These are phyloP conservation scores for Aphelinus certus DNA, from an alignment of 1,140 invertebrate species.

Conservation along the genomic window DNA sequence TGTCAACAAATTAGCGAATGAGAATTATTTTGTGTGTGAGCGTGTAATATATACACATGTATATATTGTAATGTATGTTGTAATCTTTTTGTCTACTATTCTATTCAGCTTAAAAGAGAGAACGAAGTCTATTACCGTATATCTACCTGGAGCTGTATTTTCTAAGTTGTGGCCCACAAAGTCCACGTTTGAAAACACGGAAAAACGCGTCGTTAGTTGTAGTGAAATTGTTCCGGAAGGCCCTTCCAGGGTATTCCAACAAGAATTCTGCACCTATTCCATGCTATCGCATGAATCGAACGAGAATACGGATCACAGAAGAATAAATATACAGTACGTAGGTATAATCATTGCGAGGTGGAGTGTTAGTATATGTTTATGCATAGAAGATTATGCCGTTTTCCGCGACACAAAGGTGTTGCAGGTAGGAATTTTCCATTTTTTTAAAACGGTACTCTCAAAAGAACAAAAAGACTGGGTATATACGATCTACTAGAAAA, in stretches of 20 bases:
- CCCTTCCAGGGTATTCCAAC: not conserved
- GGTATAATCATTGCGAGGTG: no score
- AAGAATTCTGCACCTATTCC: slow-evolving; percentile 31
- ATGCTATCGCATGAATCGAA: not conserved
- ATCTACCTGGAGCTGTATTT: slow-evolving; percentile 24
- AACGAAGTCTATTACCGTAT: not conserved
- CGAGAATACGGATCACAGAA: no score
- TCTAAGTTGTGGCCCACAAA: slow-evolving; percentile 12
- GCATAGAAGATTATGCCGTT: no score
- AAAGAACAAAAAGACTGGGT: not conserved
- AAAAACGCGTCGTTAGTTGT: slow-evolving; percentile 29
- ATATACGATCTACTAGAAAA: no score
- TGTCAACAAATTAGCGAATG: slow-evolving; percentile 2
- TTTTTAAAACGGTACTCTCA: not conserved
- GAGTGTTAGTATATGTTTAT: no score
- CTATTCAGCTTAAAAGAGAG: not conserved
- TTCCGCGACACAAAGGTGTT: no score
- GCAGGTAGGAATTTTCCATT: not conserved
- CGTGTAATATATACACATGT: not conserved
- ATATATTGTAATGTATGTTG: not conserved
- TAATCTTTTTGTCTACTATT: not conserved
- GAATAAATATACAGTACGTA: no score
- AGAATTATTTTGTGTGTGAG: not conserved
- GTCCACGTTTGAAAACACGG: not conserved
- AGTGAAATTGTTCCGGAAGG: slow-evolving; percentile 12